Evolutionary conservation across 2,113 vertebrate genomes (phyloP), one percentile per base, ranked within the genome.

Genomic region (Hemiprocne comata): DNA sequence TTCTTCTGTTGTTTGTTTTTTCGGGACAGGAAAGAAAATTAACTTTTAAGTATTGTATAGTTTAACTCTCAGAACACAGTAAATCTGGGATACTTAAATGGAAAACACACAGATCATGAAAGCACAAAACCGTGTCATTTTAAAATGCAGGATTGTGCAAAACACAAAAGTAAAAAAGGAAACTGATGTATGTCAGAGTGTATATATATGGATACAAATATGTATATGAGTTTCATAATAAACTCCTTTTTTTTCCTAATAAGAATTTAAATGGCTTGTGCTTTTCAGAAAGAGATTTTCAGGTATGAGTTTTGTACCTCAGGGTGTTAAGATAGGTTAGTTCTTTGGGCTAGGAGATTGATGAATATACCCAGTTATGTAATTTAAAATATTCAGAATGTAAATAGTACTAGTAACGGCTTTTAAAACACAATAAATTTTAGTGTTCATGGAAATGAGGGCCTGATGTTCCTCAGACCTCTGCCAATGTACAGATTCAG

Each of bases 1-100:
- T 97, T 91, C 97, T 98, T 97, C 96, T 97, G 87, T 97, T 94
- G 88, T 95, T 93, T 94, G 50, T 51, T 96, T 95, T 94, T 96
- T 72, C 46, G 87, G 91, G 82, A 54, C 85, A 90, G 92, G 76
- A 95, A 93, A 95, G 85, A 93, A 95, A 97, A 97, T 89, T 95
- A 95, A 96, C 94, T 66, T 96, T 93, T 94, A 94, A 93, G 94
- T 96, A 75, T 84, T 80, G 36, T 29, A 66, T 82, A 74, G 46
- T 82, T 97, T 96, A 94, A 73, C 48, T 89, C 60, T 29, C 11
- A 26, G 91, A 91, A 79, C 77, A 84, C n/a, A 62, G 60, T 89
- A 80, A 84, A 66, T 61, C 40, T 88, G 34, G 44, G 71, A 79
- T 77, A 91, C 53, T 76, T 19, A 28, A 69, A 94, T 70, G 38